Conservation (phyloP, 2,113 vertebrate species). For the Ascaphus truei region DNA sequence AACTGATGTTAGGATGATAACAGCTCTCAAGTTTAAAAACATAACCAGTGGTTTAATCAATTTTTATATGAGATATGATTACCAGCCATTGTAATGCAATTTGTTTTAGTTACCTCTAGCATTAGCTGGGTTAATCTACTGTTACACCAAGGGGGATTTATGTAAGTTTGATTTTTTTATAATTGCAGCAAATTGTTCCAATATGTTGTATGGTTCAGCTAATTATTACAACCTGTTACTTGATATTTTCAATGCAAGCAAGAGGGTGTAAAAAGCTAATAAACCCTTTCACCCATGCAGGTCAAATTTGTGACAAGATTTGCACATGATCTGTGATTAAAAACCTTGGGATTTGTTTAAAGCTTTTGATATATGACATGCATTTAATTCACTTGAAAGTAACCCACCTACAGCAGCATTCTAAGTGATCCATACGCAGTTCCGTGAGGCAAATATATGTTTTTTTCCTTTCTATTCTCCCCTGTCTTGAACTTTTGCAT, state of each 20-base stretch:
- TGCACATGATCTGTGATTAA: slow-evolving; percentile 27
- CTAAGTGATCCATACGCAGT: slow-evolving; percentile 1
- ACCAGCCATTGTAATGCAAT: neutral
- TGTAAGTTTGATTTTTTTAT: slow-evolving; percentile 24
- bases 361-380: slow-evolving; percentile 9
- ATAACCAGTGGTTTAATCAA: no score
- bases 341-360: neutral
- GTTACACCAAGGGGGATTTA: neutral
- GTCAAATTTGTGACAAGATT: slow-evolving; percentile 27
- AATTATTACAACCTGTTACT: slow-evolving; percentile 36
- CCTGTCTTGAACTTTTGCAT: no score
- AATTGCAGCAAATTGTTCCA: slow-evolving; percentile 32
- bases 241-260: slow-evolving; percentile 11
- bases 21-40: no score
- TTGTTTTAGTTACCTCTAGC: neutral
- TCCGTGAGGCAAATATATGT: no score
- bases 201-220: slow-evolving; percentile 6
- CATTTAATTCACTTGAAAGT: slow-evolving; percentile 9
- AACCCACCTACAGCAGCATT: slow-evolving; percentile 1
- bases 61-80: no score
- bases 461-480: no score
- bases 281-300: slow-evolving; percentile 24
- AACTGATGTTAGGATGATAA: no score
- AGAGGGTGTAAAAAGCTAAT: slow-evolving; percentile 19
- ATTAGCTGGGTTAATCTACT: neutral